Percentiles rank a stretch among this genome's conserved stretches.
Conservation (phyloP, 2,113 vertebrate species). For the Phrynosoma blainvillii region DNA sequence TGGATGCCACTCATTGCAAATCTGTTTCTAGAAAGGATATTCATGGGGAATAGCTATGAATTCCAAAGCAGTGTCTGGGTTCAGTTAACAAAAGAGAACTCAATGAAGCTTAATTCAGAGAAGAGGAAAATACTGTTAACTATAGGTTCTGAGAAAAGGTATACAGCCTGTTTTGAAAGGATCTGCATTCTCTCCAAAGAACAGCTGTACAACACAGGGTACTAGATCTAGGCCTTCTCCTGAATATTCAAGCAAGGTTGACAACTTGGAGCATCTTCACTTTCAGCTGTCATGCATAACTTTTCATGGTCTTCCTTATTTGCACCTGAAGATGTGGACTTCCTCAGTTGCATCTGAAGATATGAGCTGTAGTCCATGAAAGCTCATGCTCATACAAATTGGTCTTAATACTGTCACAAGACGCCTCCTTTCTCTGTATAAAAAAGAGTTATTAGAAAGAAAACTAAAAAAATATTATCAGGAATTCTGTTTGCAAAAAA, state of each 20-base stretch:
- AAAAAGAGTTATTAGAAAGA: background rate
- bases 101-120: background rate
- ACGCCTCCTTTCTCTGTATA: no score
- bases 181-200: background rate
- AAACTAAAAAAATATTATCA: background rate
- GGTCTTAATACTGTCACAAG: no score
- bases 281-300: background rate
- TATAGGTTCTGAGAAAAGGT: background rate
- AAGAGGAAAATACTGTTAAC: background rate
- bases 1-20: background rate
- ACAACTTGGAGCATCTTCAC: background rate
- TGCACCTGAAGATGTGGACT: no score
- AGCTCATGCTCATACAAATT: no score
- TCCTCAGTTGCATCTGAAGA: no score
- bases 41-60: background rate
- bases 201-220: background rate
- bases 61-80: background rate
- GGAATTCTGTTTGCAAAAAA: background rate
- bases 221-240: background rate
- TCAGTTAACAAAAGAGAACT: background rate
- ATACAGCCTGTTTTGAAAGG: background rate
- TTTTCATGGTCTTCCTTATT: no score
- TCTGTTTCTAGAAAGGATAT: background rate
- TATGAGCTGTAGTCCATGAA: no score
- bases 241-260: background rate